Percentiles rank a stretch among this genome's conserved stretches.
Conservation (phyloP, 64 coral and sea anemone species). For the Montipora sp. region DNA sequence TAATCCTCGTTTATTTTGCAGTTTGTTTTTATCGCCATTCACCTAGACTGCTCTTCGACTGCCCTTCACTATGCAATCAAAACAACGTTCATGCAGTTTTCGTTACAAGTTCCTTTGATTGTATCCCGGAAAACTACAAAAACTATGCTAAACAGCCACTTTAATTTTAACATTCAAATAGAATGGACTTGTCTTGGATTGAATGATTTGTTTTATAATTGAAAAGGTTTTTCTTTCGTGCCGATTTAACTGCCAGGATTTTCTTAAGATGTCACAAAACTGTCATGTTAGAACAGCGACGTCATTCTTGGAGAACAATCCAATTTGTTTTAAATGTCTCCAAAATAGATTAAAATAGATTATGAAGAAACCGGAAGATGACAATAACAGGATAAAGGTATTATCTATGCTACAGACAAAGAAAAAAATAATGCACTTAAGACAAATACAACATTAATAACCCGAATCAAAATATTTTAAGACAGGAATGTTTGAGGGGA, state of each 20-base stretch:
- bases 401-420: background rate
- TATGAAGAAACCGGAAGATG: background rate
- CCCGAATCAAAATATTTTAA: background rate
- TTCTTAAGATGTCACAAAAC: background rate
- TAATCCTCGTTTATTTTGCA: too few relatives aligned
- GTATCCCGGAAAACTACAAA: too few relatives aligned
- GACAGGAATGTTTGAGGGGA: background rate
- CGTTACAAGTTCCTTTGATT: too few relatives aligned
- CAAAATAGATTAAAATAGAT: constrained; percentile 14
- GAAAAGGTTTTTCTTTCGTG: background rate
- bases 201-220: background rate
- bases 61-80: too few relatives aligned
- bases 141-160: too few relatives aligned
- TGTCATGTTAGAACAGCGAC: background rate
- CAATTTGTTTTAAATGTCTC: background rate
- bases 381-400: background rate
- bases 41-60: too few relatives aligned
- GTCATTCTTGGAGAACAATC: background rate
- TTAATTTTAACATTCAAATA: background rate
- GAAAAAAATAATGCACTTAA: background rate
- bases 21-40: too few relatives aligned
- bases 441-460: background rate
- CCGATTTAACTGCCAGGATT: background rate
- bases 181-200: background rate
- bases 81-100: too few relatives aligned